A percentile compares a stretch with the other conserved stretches of the same genome.
Conservation (phyloP, 2,797 vertebrate genomes). For the Rhabdomys pumilio region DNA sequence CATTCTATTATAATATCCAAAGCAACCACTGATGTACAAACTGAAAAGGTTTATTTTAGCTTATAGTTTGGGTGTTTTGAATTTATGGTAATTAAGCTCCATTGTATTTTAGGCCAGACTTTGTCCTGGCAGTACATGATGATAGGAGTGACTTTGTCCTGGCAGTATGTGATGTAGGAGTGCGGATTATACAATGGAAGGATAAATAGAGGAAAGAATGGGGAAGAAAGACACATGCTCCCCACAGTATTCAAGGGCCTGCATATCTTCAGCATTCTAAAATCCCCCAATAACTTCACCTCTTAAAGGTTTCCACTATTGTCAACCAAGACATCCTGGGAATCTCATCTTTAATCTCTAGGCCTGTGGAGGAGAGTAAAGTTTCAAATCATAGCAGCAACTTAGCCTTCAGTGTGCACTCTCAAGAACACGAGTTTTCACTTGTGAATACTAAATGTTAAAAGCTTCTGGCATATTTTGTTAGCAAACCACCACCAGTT, state of each 20-base stretch:
- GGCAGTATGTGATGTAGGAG: neutral
- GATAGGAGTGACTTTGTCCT: too few relatives aligned
- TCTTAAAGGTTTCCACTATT: neutral
- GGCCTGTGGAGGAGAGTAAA: neutral
- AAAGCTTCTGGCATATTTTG: constrained; percentile 13
- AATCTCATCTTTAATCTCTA: neutral
- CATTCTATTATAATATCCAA: neutral
- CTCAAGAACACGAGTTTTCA: constrained; percentile 28
- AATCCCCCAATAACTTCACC: too few relatives aligned
- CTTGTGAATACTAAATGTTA: constrained; percentile 1
- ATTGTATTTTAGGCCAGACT: neutral
- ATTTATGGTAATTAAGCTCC: neutral
- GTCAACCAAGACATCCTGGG: neutral
- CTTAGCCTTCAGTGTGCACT: neutral
- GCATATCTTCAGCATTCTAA: too few relatives aligned
- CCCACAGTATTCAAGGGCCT: neutral
- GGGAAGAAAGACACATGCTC: too few relatives aligned
- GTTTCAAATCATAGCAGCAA: neutral
- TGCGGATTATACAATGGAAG: neutral
- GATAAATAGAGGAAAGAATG: too few relatives aligned
- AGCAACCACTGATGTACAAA: neutral
- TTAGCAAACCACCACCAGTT: neutral
- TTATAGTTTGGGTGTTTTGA: neutral
- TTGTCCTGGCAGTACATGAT: neutral
- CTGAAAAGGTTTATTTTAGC: neutral